Evolutionary conservation across 2,797 vertebrate genomes (phyloP), one percentile per base, ranked within the genome.

Genomic region (Anas georgica): DNA sequence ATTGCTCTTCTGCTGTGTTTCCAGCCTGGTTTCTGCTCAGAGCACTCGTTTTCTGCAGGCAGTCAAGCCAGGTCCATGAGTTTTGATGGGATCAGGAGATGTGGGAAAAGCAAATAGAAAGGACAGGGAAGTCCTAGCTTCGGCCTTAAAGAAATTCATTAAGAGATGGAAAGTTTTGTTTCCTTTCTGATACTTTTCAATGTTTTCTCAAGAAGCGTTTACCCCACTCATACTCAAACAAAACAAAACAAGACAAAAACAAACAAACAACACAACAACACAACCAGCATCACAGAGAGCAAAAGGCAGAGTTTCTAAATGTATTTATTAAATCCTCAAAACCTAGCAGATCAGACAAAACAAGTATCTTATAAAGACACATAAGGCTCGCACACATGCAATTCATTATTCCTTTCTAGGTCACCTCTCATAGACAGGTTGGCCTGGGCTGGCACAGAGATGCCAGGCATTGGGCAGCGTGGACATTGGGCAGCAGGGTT

Each of bases 351-450:
- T 72, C n/a, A 58, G 48, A 43, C 21, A 10, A 91, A 70, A 56
- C 45, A 60, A 80, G 37, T 68, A 43, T 25, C 45, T 81, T 64
- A 73, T 23, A 90, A 64, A 88, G 58, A 69, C 14, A 12, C 2
- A 1, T 23, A 46, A 81, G 31, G 15, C 35, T 81, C 21, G 46
- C 0, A 0, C 50, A 52, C 22, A 4, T 39, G 45, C 55, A 62
- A 60, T 81, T 75, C 46, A 22, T 86, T 66, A 22, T 58, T 90
- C 37, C 23, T 74, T 68, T 83, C 54, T 31, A 60, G 28, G 54
- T 74, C 1, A 1, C 21, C 17, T 43, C 46, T 52, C 10, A 22
- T 43, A 64, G 33, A 4, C 3, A 60, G 56, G 14, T 39, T 52
- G 16, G 17, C 3, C 1, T 52, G 17, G 1, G 2, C 7, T 77